Evolutionary conservation across 53 echinoderm and acorn worm genomes (phyloP), one percentile per base, ranked within the genome.

Genomic region (Astropecten irregularis): DNA sequence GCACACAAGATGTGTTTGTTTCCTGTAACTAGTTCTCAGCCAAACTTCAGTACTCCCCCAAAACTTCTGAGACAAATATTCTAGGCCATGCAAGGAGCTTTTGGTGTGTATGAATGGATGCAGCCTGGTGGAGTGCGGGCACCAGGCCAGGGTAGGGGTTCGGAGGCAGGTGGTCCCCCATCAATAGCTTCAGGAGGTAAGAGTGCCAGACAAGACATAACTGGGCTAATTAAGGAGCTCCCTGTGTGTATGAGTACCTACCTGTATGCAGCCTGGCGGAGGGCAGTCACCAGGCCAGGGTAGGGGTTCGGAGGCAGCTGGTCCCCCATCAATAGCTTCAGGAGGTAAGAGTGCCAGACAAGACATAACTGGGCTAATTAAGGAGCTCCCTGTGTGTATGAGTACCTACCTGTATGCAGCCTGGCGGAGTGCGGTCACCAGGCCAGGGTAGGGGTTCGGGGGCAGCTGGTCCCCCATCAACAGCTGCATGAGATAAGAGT

Each of bases 331-430:
- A 93, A 48, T 32, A 96, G 47, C 14, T 87, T 85, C 62, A 62
- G 71, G 40, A 96, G 58, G 73, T 82, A 96, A 11, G 83, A 70
- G 40, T 84, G 74, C 93, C 93, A 96, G 19, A 93, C 87, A 15
- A 86, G 84, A 71, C 93, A 93, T 30, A 96, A 19, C 81, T 86
- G 87, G 42, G 91, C 77, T n/a, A n/a, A n/a, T n/a, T n/a, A n/a
- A n/a, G n/a, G n/a, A n/a, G n/a, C n/a, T n/a, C n/a, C n/a, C n/a
- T n/a, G n/a, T n/a, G n/a, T n/a, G n/a, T n/a, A n/a, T n/a, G n/a
- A n/a, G n/a, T n/a, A n/a, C n/a, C n/a, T n/a, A 96, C 97, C 90
- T 96, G 84, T 71, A n/a, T n/a, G 91, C 82, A 56, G 89, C 91
- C 52, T 89, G 91, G 18, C 90, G 87, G 32, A 96, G 88, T 14